Evolutionary conservation across 1,140 invertebrate species (phyloP).

Genomic region (Drosophila ficusphila): DNA sequence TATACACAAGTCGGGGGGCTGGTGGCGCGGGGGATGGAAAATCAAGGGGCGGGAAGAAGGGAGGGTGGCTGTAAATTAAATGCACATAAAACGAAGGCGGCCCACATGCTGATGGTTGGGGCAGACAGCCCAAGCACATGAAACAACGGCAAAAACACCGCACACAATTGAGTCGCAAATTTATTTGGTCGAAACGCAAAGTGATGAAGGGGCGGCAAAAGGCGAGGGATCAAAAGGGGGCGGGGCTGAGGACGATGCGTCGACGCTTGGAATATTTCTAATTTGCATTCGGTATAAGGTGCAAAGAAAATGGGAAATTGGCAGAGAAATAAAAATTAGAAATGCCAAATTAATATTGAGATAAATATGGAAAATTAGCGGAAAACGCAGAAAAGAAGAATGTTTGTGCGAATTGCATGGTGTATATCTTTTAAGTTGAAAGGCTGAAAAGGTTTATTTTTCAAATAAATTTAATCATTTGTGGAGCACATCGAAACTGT

Average conservation of each 20-base stretch:
- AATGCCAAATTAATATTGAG: conserved; percentile 65
- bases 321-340: conserved; percentile 39
- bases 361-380: conserved; percentile 15
- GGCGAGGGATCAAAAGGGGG: not conserved
- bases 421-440: no score
- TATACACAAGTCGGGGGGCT: conserved; percentile 21
- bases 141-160: conserved; percentile 28
- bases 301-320: not conserved
- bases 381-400: not conserved
- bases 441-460: no score
- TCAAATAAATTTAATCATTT: no score
- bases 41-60: conserved; percentile 1
- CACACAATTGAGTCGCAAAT: conserved; percentile 76
- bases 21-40: not conserved
- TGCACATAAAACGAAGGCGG: conserved; percentile 74
- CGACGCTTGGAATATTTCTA: conserved; percentile 70
- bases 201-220: conserved; percentile 8
- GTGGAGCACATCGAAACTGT: no score
- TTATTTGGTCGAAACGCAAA: conserved; percentile 60
- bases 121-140: conserved; percentile 46
- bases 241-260: not conserved
- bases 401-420: no score
- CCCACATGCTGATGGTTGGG: conserved; percentile 61
- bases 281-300: conserved; percentile 61
- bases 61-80: conserved; percentile 61